Percentiles rank a stretch among this genome's conserved stretches.
These are phyloP conservation scores for Megaceryle torquata DNA, from an alignment of 2,113 vertebrate species.

Conservation along the genomic window DNA sequence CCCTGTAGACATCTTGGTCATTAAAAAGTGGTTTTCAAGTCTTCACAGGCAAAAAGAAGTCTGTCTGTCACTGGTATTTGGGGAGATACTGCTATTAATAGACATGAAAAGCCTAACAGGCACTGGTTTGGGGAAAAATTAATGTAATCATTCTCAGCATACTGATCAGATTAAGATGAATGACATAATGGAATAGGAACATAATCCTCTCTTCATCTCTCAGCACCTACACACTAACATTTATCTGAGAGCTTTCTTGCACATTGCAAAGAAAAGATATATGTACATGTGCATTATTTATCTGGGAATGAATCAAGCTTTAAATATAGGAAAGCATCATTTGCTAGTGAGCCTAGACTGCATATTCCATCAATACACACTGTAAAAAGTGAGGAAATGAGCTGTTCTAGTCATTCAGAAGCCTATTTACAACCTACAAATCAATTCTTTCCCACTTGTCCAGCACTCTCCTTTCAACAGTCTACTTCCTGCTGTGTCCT, in stretches of 20 bases:
- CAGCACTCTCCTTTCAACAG: not conserved
- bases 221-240: not conserved
- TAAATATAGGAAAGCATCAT: not conserved
- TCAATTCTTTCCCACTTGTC: not conserved
- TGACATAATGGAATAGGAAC: not conserved
- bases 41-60: not conserved
- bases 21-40: not conserved
- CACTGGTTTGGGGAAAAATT: not conserved
- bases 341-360: not conserved
- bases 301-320: not conserved
- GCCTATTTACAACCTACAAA: not conserved
- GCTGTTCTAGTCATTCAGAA: not conserved
- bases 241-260: not conserved
- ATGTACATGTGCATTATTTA: rapidly evolving
- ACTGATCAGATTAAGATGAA: not conserved
- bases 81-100: not conserved
- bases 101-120: not conserved
- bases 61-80: not conserved
- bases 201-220: not conserved
- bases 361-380: not conserved
- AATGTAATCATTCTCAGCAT: not conserved
- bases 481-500: not conserved
- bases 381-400: not conserved
- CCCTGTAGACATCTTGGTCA: not conserved
- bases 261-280: not conserved